Conservation (phyloP, 1,140 invertebrate genomes). For the Sitophilus oryzae region DNA sequence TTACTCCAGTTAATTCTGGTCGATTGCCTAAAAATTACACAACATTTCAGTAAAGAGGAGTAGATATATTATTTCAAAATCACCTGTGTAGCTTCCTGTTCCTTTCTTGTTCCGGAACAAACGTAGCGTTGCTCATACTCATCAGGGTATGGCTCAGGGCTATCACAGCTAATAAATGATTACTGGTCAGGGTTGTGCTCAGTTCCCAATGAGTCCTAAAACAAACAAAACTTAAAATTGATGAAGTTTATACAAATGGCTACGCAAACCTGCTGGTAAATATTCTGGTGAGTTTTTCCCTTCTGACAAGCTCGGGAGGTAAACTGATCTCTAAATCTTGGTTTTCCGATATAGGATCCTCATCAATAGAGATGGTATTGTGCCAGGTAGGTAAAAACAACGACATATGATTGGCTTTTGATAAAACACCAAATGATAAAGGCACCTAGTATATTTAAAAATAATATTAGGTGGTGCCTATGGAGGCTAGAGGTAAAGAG, state of each 20-base stretch:
- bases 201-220: conserved; percentile 83
- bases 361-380: conserved; percentile 49
- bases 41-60: neutral
- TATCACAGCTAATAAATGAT: conserved; percentile 91
- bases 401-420: conserved; percentile 90
- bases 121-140: conserved; percentile 96
- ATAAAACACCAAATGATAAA: conserved; percentile 96
- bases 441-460: too few relatives aligned
- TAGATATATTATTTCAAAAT: neutral
- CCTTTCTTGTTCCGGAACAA: conserved; percentile 78
- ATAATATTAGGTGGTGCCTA: too few relatives aligned
- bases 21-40: conserved; percentile 36
- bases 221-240: neutral
- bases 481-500: too few relatives aligned
- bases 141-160: conserved; percentile 94
- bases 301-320: conserved; percentile 64
- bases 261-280: conserved; percentile 54
- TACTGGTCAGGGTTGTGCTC: conserved; percentile 89
- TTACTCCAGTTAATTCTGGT: conserved; percentile 57
- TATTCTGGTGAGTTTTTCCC: conserved; percentile 69
- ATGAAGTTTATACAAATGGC: neutral
- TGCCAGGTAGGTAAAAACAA: conserved; percentile 86
- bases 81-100: conserved; percentile 67
- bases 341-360: conserved; percentile 47
- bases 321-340: conserved; percentile 54